These are phyloP conservation scores for Grallaria varia DNA, from an alignment of 2,113 vertebrate genomes.

Conservation along the genomic window DNA sequence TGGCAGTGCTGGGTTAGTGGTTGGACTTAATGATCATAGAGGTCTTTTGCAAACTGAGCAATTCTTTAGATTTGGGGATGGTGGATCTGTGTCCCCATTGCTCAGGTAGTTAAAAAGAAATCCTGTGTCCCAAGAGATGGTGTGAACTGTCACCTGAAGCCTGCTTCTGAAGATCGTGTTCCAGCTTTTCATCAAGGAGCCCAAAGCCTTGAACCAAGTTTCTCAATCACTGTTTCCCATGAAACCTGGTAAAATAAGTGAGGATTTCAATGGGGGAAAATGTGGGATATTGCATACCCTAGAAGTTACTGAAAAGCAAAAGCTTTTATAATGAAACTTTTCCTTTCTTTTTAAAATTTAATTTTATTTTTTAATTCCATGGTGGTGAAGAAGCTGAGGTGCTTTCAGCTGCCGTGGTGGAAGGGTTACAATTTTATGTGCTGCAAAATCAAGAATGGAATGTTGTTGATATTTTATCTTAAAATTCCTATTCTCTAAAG, in stretches of 20 bases:
- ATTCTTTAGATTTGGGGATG: neutral
- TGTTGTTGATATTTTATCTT: neutral
- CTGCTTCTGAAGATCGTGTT: neutral
- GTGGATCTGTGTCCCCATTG: neutral
- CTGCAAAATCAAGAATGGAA: neutral
- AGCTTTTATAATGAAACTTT: neutral
- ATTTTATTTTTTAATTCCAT: neutral
- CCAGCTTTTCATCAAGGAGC: neutral
- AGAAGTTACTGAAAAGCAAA: neutral
- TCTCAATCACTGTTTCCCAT: neutral
- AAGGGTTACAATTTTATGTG: neutral
- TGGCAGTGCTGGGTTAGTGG: neutral
- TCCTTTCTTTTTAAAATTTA: neutral
- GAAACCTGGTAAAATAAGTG: neutral
- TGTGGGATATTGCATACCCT: fast-evolving
- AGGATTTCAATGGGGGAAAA: neutral
- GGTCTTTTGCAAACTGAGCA: neutral
- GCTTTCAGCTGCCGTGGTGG: neutral
- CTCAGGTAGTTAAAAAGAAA: neutral
- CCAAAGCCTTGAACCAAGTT: neutral
- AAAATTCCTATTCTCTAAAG: neutral
- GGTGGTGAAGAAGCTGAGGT: neutral
- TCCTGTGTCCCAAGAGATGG: neutral
- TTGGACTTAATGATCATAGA: neutral
- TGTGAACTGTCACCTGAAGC: neutral